A percentile compares a stretch with the other conserved stretches of the same genome.
Conservation (phyloP, 2,888 invertebrate species). For the Eupithecia inturbata region DNA sequence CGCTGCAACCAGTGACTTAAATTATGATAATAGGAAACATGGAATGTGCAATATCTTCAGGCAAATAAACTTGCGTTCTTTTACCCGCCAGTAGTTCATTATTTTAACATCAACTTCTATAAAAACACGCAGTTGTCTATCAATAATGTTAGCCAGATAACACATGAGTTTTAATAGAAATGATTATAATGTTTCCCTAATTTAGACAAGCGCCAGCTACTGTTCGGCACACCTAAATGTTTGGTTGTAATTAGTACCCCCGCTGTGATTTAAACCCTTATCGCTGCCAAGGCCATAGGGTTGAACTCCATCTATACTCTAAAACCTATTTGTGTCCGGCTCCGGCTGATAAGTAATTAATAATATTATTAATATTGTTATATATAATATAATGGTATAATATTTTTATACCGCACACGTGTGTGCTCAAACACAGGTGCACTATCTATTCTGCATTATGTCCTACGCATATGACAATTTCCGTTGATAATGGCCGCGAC, state of each 20-base stretch:
- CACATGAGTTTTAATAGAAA: conserved; percentile 37
- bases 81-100: conserved; percentile 23
- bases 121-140: conserved; percentile 32
- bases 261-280: conserved; percentile 50
- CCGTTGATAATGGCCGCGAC: background rate
- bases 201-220: conserved; percentile 57
- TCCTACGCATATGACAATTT: background rate
- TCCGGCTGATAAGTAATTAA: background rate
- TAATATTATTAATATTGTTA: too few species aligned
- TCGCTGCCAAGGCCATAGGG: conserved; percentile 32
- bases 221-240: conserved; percentile 50
- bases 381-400: too few species aligned
- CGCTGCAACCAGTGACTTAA: background rate
- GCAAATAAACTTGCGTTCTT: conserved; percentile 23
- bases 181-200: conserved; percentile 52
- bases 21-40: background rate
- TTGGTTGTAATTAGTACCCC: conserved; percentile 47
- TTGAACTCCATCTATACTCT: background rate
- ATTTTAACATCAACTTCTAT: conserved; percentile 32
- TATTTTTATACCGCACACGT: too few species aligned
- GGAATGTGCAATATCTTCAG: conserved; percentile 18
- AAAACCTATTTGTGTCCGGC: background rate
- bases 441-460: too few species aligned
- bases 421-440: too few species aligned
- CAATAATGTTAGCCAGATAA: conserved; percentile 40